Conservation (phyloP, 2,113 vertebrate species). For the Pterocles burchelli region DNA sequence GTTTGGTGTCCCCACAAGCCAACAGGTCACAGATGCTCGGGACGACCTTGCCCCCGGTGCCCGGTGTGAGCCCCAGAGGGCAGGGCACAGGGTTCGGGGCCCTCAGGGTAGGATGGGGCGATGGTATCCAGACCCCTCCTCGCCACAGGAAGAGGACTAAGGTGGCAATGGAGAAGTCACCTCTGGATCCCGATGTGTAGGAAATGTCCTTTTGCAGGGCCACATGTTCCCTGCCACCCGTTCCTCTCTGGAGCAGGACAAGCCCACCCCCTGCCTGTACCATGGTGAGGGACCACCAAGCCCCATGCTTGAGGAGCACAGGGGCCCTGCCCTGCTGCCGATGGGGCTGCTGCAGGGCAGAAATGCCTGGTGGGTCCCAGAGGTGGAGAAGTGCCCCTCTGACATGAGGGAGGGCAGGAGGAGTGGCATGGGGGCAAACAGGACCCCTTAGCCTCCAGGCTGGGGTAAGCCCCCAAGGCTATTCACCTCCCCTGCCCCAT, state of each 20-base stretch:
- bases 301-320: rapidly evolving
- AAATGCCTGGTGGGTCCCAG: neutral
- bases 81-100: neutral
- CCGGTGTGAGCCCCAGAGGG: rapidly evolving
- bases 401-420: neutral
- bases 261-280: neutral
- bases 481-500: neutral
- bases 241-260: neutral
- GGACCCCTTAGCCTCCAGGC: neutral
- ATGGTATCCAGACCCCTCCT: neutral
- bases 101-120: neutral
- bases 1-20: rapidly evolving
- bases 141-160: neutral
- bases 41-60: neutral
- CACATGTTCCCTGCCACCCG: neutral
- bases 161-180: rapidly evolving
- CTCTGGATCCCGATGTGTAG: neutral
- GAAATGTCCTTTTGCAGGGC: neutral
- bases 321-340: neutral
- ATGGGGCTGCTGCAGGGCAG: neutral
- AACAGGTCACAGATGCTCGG: rapidly evolving
- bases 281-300: neutral
- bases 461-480: neutral
- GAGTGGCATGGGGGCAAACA: neutral
- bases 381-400: neutral